These are phyloP conservation scores for Tetragnatha montana DNA, from an alignment of 2,888 invertebrate species.

Conservation along the genomic window DNA sequence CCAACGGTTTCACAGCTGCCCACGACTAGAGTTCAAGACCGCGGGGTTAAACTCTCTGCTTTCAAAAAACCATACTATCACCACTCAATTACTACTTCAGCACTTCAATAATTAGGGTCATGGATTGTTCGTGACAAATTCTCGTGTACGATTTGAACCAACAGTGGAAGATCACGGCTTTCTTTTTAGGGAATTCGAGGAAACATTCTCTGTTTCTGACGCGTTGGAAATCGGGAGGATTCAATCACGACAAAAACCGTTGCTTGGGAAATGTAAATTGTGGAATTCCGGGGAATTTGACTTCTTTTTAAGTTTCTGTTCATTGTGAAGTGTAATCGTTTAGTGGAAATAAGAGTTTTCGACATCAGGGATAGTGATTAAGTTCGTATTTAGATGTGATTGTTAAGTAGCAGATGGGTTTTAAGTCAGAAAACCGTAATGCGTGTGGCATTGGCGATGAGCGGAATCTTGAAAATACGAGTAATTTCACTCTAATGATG, in stretches of 20 bases:
- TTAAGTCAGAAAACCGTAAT: neutral
- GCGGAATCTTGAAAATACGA: neutral
- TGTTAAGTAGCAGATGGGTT: neutral
- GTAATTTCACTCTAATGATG: neutral
- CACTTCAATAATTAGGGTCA: constrained; percentile 56
- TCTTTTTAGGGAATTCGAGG: neutral
- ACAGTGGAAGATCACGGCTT: neutral
- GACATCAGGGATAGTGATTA: neutral
- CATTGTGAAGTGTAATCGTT: neutral
- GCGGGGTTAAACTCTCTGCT: constrained; percentile 30
- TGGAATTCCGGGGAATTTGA: neutral
- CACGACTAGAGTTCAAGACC: constrained; percentile 55
- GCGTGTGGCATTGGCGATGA: neutral
- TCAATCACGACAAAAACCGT: constrained; percentile 40
- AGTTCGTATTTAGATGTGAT: neutral
- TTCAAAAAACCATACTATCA: constrained; percentile 37
- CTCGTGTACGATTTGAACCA: constrained; percentile 56
- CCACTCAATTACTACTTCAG: constrained; percentile 51
- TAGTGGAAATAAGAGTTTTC: neutral
- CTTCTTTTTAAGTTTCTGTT: neutral
- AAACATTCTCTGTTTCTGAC: neutral
- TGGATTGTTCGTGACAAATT: constrained; percentile 61
- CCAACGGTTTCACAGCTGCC: constrained; percentile 16
- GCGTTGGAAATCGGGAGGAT: constrained; percentile 22
- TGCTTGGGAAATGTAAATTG: constrained; percentile 48